Evolutionary conservation across 2,113 vertebrate species (phyloP).

Genomic region (Stegostoma tigrinum): DNA sequence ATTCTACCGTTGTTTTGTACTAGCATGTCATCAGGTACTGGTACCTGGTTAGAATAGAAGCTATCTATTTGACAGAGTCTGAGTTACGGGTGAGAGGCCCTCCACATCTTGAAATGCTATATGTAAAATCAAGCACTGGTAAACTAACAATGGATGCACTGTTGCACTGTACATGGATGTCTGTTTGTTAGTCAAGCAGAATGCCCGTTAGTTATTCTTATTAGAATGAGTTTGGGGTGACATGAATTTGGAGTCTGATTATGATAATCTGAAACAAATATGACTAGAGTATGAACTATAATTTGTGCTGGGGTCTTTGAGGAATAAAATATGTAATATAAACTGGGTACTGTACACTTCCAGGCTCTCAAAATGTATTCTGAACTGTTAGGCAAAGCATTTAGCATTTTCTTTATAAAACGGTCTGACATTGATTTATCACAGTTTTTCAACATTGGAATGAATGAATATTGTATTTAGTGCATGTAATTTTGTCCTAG

Average conservation of each 20-base stretch:
- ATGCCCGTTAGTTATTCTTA: neutral
- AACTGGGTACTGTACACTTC: neutral
- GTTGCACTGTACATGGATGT: neutral
- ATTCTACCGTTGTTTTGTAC: neutral
- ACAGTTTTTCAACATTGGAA: neutral
- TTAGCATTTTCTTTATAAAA: slow-evolving; percentile 15
- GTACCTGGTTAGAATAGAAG: neutral
- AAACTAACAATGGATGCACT: neutral
- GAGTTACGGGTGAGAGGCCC: neutral
- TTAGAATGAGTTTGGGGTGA: neutral
- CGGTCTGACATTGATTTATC: neutral
- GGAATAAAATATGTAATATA: neutral
- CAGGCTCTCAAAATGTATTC: neutral
- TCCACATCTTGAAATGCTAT: neutral
- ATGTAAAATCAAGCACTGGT: neutral
- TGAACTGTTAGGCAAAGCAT: neutral
- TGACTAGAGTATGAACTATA: neutral
- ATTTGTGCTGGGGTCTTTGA: neutral
- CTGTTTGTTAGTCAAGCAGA: slow-evolving; percentile 23
- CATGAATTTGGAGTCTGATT: neutral
- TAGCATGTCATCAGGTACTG: neutral
- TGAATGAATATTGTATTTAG: slow-evolving; percentile 28
- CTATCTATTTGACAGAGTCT: neutral
- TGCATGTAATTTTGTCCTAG: slow-evolving; percentile 17
- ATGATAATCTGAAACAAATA: neutral